phyloP scores from a whole-genome alignment of 2,888 invertebrate genomes.

The Candidula unifasciata region DNA sequence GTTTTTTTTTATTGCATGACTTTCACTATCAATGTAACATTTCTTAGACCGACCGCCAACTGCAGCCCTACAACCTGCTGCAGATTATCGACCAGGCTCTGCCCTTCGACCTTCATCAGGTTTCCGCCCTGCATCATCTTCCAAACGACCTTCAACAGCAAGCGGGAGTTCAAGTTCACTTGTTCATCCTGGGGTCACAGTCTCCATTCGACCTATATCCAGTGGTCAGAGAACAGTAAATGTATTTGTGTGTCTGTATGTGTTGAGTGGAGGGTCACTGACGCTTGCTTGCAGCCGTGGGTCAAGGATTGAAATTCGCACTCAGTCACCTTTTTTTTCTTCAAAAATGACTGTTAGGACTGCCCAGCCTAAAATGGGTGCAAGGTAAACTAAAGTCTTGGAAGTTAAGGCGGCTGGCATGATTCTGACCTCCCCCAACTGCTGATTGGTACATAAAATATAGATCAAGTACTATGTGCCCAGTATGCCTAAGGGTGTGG shows the following conservation, averaged over 20 bases:
- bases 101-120: slow-evolving; percentile 70
- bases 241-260: not conserved
- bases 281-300: too few relatives aligned
- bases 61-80: slow-evolving; percentile 66
- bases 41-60: slow-evolving; percentile 62
- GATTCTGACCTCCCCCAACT: too few relatives aligned
- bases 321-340: too few relatives aligned
- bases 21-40: not conserved
- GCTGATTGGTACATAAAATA: too few relatives aligned
- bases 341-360: too few relatives aligned
- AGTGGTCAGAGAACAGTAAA: slow-evolving; percentile 51
- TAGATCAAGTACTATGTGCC: too few relatives aligned
- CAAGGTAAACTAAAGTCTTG: too few relatives aligned
- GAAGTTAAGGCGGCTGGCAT: too few relatives aligned
- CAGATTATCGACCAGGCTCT: slow-evolving; percentile 73
- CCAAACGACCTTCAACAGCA: slow-evolving; percentile 60
- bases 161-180: slow-evolving; percentile 60
- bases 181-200: slow-evolving; percentile 51
- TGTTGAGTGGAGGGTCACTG: not conserved
- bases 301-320: too few relatives aligned
- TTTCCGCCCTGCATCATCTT: slow-evolving; percentile 65
- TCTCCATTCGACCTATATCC: slow-evolving; percentile 51
- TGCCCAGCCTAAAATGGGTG: too few relatives aligned
- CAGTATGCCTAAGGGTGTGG: too few relatives aligned
- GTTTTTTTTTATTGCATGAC: too few relatives aligned